A percentile compares a stretch with the other conserved stretches of the same genome.
These are phyloP conservation scores for Cybosia mesomella DNA, from an alignment of 2,888 invertebrate species.

Conservation along the genomic window DNA sequence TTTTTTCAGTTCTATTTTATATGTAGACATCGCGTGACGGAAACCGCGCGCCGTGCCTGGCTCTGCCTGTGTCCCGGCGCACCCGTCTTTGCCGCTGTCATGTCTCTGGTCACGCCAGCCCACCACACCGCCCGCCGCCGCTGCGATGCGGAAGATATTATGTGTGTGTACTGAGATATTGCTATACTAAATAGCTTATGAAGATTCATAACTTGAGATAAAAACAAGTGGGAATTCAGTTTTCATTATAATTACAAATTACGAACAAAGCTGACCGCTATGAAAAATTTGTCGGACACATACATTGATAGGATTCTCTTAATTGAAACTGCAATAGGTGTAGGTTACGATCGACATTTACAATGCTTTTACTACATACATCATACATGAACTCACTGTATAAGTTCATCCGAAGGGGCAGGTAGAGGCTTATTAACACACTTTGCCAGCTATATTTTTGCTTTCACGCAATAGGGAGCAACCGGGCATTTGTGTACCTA, in stretches of 20 bases:
- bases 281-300: neutral
- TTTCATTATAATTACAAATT: neutral
- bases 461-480: too few species aligned
- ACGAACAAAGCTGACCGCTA: neutral
- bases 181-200: slow-evolving; percentile 17
- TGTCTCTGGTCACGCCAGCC: slow-evolving; percentile 78
- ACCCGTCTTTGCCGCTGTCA: slow-evolving; percentile 71
- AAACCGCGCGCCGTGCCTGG: slow-evolving; percentile 72
- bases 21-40: slow-evolving; percentile 77
- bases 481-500: too few species aligned
- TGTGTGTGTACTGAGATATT: slow-evolving; percentile 32
- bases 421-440: too few species aligned
- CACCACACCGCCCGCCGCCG: slow-evolving; percentile 31
- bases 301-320: neutral
- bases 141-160: slow-evolving; percentile 51
- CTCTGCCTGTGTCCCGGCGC: slow-evolving; percentile 66
- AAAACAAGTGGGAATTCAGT: neutral
- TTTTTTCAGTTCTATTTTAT: slow-evolving; percentile 65
- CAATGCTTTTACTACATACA: neutral
- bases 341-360: neutral
- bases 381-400: too few species aligned
- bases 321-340: neutral
- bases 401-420: too few species aligned
- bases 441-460: too few species aligned
- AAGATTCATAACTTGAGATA: slow-evolving; percentile 22